Base-by-base conservation (phyloP, 2,888 invertebrate genomes). In the Lottia gigantea region DNA sequence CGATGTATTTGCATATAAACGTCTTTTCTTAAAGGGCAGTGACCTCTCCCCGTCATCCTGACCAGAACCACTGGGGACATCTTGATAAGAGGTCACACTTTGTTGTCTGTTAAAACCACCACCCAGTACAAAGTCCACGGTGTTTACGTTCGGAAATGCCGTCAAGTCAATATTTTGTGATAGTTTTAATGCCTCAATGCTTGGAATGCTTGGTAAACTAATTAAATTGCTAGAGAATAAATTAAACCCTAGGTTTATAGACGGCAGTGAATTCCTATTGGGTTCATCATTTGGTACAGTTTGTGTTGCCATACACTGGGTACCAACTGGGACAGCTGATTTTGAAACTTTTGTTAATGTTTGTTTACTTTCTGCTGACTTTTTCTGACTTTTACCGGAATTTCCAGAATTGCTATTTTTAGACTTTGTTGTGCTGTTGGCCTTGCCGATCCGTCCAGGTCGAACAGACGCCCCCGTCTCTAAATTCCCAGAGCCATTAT, bases 171-270 rank as follows among this genome's bases (percentile, higher is more conserved):
- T 55, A 14, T 55, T 55, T 19, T 55, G 19, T 23, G 55, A 19
- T 11, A 55, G 23, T 55, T 55, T 55, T 55, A 55, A 19, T 2
- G 55, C 55, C 12, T 55, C 55, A 19, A 55, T 55, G 23, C 19
- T 23, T 12, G 55, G 55, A 55, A 55, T 55, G 55, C 55, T 55
- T 19, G 55, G 55, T 55, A 55, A 55, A 23, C 55, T 55, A 14
- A 23, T 8, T 23, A 55, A 55, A 11, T 40, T 11, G 8, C 40
- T 40, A 3, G 55, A 23, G 14, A 55, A 55, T 3, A 19, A 19
- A 55, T 12, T 12, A 2, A 23, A 14, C 3, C 19, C 19, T 23
- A 55, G 55, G 14, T 55, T 55, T 12, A 19, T 14, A 19, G 55
- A 55, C 6, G 23, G 55, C 11, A 55, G 23, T 14, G 55, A 55